Evolutionary conservation across 2,113 vertebrate species (phyloP).

Genomic region (Pelodiscus sinensis): DNA sequence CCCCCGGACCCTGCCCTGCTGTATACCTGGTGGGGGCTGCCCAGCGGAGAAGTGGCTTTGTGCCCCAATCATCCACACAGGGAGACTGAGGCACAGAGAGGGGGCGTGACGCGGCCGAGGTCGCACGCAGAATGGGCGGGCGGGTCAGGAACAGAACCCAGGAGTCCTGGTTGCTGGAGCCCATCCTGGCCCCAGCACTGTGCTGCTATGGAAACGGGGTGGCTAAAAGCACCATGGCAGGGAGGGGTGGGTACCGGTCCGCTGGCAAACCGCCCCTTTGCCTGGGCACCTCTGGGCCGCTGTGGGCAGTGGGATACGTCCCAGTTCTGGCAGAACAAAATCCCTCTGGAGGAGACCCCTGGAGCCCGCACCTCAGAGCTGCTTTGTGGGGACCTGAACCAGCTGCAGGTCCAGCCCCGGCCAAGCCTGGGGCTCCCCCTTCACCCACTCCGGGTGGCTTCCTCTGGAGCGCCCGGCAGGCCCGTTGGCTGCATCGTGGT

Average conservation of each 20-base stretch:
- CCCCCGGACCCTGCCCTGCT: no score
- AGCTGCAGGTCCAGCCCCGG: background rate
- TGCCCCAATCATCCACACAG: background rate
- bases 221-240: background rate
- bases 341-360: constrained; percentile 12
- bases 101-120: background rate
- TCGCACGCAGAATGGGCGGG: background rate
- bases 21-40: no score
- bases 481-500: no score
- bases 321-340: background rate
- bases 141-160: background rate
- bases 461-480: constrained; percentile 19
- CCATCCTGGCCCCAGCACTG: background rate
- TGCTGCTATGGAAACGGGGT: no score
- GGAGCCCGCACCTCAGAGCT: constrained; percentile 48
- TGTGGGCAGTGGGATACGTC: constrained; percentile 24
- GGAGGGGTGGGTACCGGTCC: background rate
- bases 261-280: background rate
- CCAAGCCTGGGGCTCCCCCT: constrained; percentile 25
- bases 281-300: background rate
- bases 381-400: background rate
- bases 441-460: background rate
- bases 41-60: no score
- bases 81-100: background rate
- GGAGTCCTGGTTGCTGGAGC: background rate